Evolutionary conservation across 2,797 vertebrate genomes (phyloP).

Genomic region (Typhlichthys eigenmanni): DNA sequence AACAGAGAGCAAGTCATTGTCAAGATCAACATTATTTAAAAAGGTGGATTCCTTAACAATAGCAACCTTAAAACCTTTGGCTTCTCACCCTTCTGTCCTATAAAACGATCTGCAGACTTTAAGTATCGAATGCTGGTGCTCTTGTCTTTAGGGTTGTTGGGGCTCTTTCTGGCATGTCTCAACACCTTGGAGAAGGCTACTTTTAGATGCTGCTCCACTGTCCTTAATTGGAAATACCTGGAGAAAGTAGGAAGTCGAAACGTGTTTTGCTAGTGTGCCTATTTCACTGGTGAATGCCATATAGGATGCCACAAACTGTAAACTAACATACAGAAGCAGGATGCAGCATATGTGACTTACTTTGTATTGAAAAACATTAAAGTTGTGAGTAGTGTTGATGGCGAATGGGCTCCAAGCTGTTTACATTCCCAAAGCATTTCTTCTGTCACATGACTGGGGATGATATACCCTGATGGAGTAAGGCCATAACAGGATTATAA

Average conservation of each 20-base stretch:
- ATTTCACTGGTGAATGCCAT: too few species aligned
- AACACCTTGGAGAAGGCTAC: slow-evolving; percentile 96
- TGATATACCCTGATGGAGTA: slow-evolving; percentile 85
- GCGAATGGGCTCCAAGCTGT: slow-evolving; percentile 95
- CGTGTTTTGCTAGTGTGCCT: neutral
- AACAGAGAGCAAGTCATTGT: slow-evolving; percentile 22
- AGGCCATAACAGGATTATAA: slow-evolving; percentile 12
- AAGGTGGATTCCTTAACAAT: neutral
- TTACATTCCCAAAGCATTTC: slow-evolving; percentile 99
- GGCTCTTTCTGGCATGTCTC: slow-evolving; percentile 95
- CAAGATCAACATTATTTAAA: neutral
- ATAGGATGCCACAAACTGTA: too few species aligned
- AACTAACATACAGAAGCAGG: too few species aligned
- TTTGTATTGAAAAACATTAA: slow-evolving; percentile 99
- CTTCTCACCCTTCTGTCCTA: slow-evolving; percentile 91
- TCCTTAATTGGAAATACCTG: slow-evolving; percentile 94
- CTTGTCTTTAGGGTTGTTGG: slow-evolving; percentile 97
- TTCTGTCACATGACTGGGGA: slow-evolving; percentile 95
- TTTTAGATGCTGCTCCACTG: slow-evolving; percentile 95
- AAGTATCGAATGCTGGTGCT: slow-evolving; percentile 96
- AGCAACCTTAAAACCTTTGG: neutral
- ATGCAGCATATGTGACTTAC: slow-evolving; percentile 76
- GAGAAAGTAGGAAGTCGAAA: slow-evolving; percentile 11
- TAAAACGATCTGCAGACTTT: slow-evolving; percentile 88
- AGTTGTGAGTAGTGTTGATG: slow-evolving; percentile 92